Evolutionary conservation across 2,888 invertebrate genomes (phyloP), one percentile per base, ranked within the genome.

Genomic region (Lissocephala sabroskyi): DNA sequence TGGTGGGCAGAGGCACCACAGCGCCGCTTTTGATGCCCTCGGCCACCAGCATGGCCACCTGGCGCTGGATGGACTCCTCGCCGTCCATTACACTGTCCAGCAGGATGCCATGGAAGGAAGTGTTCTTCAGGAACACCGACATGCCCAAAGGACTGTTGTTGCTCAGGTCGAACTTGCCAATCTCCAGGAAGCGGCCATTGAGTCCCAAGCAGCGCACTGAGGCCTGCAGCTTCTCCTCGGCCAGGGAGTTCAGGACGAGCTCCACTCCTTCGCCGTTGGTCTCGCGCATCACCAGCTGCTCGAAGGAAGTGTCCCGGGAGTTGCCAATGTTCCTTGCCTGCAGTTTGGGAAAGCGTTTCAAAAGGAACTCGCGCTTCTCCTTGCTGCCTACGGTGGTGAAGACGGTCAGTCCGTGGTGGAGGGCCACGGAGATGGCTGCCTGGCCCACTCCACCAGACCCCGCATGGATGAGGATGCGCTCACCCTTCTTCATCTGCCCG

Each of bases 101-200:
- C 19, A 98, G 87, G 78, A 99, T 97, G 62, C 98, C 98, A 86
- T 98, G 98, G 90, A 99, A 96, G n/a, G 96, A 92, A n/a, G 95
- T 94, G 83, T 98, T 98, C 84, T 96, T 97, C 68, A 98, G 86
- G 87, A 99, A 97, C 13, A 98, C 84, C 0, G 96, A 89, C 98
- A 99, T 98, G 45, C 97, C 97, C 87, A 87, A 19, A 13, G 81
- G 75, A 17, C 81, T 79, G 47, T 99, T 94, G 81, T 96, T 96
- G 52, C 96, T 94, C 54, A 99, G 87, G 86, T 99, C 98, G 62
- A 93, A 95, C 86, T 99, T 99, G 74, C 98, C 98, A 80, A 99
- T 98, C 87, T 99, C 98, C 56, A 98, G 88, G 87, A 99, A 99
- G 51, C 97, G 90, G 9, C 98, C 98, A 81, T 96, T 95, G 58